Conservation (phyloP, 2,113 vertebrate genomes). For the Sceloporus tristichus region DNA sequence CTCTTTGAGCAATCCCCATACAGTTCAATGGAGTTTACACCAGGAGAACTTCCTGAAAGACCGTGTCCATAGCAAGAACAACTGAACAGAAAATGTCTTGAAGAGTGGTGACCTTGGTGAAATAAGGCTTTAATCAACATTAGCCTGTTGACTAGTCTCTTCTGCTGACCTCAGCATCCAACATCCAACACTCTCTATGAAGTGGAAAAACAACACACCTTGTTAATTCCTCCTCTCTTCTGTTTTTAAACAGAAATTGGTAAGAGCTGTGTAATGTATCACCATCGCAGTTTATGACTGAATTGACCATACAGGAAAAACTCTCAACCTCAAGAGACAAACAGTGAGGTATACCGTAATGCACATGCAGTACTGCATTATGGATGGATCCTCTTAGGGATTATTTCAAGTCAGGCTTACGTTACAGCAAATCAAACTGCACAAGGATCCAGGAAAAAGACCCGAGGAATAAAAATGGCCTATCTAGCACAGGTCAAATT, state of each 20-base stretch:
- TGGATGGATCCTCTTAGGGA: not conserved
- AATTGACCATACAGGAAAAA: not conserved
- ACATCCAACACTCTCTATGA: conserved; percentile 17
- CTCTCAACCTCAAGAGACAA: conserved; percentile 27
- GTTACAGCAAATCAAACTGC: not conserved
- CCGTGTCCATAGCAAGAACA: not conserved
- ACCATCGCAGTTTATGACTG: conserved; percentile 20
- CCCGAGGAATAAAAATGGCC: conserved; percentile 23
- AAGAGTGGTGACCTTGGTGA: not conserved
- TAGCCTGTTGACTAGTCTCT: not conserved
- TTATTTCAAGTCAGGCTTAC: not conserved
- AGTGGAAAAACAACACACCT: conserved; percentile 28
- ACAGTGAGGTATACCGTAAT: not conserved
- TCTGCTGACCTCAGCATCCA: not conserved
- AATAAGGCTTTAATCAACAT: not conserved
- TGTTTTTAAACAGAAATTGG: not conserved
- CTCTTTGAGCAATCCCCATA: not conserved
- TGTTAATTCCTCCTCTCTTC: conserved; percentile 13
- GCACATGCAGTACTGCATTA: not conserved
- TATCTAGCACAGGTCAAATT: not conserved
- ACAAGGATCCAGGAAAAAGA: conserved; percentile 1
- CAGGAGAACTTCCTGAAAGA: not conserved
- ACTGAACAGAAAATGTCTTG: not conserved
- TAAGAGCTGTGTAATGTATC: not conserved
- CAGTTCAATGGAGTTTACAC: not conserved